Conservation (phyloP, 2,113 vertebrate species). For the Sorex araneus region DNA sequence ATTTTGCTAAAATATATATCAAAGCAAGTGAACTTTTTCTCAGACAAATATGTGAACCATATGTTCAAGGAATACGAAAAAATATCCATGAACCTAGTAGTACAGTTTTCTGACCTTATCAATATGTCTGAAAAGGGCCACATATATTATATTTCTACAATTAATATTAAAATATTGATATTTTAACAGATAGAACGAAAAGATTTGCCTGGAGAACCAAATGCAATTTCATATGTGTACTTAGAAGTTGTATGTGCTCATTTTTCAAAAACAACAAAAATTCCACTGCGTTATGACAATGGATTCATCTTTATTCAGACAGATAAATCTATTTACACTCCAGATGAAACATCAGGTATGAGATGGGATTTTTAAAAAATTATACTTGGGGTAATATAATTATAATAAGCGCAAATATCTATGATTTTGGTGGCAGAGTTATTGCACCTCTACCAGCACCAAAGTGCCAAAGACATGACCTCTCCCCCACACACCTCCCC, state of each 20-base stretch:
- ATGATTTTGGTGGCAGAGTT: too few species aligned
- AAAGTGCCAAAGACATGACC: too few species aligned
- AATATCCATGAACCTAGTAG: not conserved
- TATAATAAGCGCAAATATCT: too few species aligned
- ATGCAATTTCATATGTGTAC: constrained; percentile 84
- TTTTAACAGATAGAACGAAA: constrained; percentile 87
- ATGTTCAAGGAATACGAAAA: constrained; percentile 27
- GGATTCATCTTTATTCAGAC: constrained; percentile 93
- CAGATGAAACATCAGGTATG: too few species aligned
- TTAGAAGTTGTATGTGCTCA: constrained; percentile 89
- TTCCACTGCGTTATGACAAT: too few species aligned
- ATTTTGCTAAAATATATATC: not conserved
- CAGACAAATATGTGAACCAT: not conserved
- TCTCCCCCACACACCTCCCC: too few species aligned
- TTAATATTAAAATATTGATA: too few species aligned
- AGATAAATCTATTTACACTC: constrained; percentile 92
- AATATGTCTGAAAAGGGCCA: not conserved
- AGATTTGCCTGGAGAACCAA: constrained; percentile 83
- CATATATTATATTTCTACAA: too few species aligned
- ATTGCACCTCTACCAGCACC: too few species aligned
- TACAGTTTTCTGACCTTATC: not conserved
- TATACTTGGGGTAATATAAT: too few species aligned
- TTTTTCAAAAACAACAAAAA: constrained; percentile 84
- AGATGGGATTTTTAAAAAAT: too few species aligned
- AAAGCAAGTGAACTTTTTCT: not conserved